Conservation (phyloP, 2,113 vertebrate species). For the Malurus alboscapulatus region DNA sequence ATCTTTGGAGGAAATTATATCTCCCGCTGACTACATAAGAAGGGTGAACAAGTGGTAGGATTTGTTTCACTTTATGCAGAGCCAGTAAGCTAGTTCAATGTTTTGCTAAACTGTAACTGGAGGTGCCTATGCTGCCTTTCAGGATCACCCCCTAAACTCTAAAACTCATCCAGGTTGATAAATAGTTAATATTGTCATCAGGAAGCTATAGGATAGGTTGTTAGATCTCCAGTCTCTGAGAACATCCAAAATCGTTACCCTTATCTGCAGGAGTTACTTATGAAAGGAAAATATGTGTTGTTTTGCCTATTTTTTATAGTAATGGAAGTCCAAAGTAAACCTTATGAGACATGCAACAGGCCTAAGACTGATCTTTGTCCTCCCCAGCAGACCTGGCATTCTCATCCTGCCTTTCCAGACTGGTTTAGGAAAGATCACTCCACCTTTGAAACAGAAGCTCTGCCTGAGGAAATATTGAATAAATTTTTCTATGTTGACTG, state of each 20-base stretch:
- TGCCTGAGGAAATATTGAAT: constrained; percentile 26
- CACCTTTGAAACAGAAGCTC: constrained; percentile 31
- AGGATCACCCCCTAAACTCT: neutral
- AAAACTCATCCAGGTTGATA: neutral
- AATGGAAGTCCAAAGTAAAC: neutral
- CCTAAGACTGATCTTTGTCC: neutral
- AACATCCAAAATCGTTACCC: neutral
- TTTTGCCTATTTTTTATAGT: neutral
- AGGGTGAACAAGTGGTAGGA: fast-evolving
- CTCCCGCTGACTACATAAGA: neutral
- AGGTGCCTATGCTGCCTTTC: neutral
- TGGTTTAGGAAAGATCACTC: constrained; percentile 23
- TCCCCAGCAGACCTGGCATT: neutral
- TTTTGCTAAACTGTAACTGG: neutral
- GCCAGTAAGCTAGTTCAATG: neutral
- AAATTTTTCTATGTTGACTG: constrained; percentile 46
- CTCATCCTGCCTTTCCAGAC: neutral
- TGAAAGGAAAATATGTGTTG: neutral
- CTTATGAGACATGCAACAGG: neutral
- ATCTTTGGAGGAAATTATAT: neutral
- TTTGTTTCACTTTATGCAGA: neutral
- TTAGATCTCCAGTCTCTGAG: neutral
- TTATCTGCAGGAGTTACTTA: neutral
- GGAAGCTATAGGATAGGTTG: neutral
- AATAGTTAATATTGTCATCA: neutral